Percentiles rank a stretch among this genome's conserved stretches.
phyloP scores from a whole-genome alignment of 2,113 vertebrate genomes.

The Camelus bactrianus region DNA sequence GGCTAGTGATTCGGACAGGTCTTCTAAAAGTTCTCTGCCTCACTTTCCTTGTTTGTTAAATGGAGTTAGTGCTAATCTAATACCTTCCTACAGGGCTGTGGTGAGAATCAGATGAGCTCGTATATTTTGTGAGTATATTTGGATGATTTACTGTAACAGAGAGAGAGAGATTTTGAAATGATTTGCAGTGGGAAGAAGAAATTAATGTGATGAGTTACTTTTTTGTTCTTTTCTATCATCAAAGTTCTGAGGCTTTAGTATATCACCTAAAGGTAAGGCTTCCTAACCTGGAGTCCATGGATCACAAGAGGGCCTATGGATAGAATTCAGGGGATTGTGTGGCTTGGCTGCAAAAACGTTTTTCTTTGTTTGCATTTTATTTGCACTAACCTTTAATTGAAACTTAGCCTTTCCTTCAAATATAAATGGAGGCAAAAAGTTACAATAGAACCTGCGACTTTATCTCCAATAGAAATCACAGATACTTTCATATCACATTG shows the following conservation, averaged over 20 bases:
- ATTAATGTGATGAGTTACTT: background rate
- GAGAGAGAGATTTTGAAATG: background rate
- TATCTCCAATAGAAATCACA: background rate
- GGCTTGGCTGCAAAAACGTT: background rate
- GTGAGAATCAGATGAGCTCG: background rate
- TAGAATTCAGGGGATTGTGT: background rate
- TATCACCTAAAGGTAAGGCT: background rate
- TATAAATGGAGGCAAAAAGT: background rate
- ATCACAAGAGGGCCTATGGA: background rate
- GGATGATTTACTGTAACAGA: background rate
- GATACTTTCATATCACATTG: background rate
- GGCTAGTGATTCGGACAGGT: background rate
- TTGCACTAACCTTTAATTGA: slow-evolving; percentile 26
- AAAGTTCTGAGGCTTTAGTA: slow-evolving; percentile 9
- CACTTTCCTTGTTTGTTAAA: background rate
- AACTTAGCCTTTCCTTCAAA: slow-evolving; percentile 20
- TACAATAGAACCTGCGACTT: background rate
- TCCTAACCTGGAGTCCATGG: background rate
- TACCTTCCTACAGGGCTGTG: background rate
- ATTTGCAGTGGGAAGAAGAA: slow-evolving; percentile 37
- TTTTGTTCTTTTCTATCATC: background rate
- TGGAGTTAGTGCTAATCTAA: background rate
- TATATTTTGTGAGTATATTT: background rate
- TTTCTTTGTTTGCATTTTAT: background rate
- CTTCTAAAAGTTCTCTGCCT: background rate